Base-by-base conservation (phyloP, 2,113 vertebrate genomes). In the Tautogolabrus adspersus region DNA sequence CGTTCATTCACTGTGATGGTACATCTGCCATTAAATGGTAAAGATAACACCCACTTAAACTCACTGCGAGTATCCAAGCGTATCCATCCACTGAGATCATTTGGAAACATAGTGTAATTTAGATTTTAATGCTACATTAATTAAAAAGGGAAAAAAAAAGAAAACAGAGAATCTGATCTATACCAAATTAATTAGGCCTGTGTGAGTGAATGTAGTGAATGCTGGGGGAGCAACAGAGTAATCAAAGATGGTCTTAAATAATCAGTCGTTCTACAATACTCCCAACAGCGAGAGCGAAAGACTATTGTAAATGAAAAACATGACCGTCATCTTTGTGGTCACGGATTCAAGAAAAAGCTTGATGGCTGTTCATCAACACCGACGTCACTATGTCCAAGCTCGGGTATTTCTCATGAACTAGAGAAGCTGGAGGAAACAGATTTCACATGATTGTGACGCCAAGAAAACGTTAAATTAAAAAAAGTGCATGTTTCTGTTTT, bases 241-340 rank as follows among this genome's bases (percentile, higher is more conserved):
- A 91, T 93, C 82, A 91, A 88, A 89, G 83, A 88, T 75, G 62
- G 81, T 77, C 79, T 87, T 89, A 71, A 87, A 80, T 80, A 76
- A 87, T 88, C 73, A 70, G 74, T 81, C 85, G 83, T 83, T 88
- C 68, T 75, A 74, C 78, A 84, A 82, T 63, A 30, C 58, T 34
- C 81, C 82, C 81, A 4, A 44, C 23, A 23, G 83, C 63, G 56
- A 82, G 58, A n/a, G 21, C 68, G 91, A 88, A 82, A 66, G 46
- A 18, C 47, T 18, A 49, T 18, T 19, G 83, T 62, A 83, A 84
- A 86, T 89, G 83, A 71, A 88, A 87, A 85, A 83, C 11, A 78
- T 75, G 69, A 83, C 70, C 72, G 63, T 72, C 76, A 61, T 87
- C 30, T 86, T 86, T 83, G 65, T 77, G 79, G 74, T 75, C 81